Evolutionary conservation across 2,797 vertebrate genomes (phyloP), one percentile per base, ranked within the genome.

Genomic region (Fistularia tabacaria): DNA sequence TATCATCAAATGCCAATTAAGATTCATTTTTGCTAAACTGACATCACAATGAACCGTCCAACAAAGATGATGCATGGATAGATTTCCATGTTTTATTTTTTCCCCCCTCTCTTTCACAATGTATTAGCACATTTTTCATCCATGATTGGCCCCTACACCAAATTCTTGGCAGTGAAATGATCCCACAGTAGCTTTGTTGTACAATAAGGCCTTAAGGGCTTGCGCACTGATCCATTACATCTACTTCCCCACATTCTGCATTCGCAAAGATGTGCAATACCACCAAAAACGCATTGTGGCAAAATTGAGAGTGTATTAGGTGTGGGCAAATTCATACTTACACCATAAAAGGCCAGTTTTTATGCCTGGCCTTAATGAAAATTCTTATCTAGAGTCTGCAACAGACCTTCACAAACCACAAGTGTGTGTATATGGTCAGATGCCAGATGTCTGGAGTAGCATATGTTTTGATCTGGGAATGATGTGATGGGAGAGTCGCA

Each of bases 151-250:
- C 71, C 70, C 50, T 65, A 38, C 59, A 10, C 64, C 51, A 62
- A 51, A 49, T 55, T 65, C 55, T 52, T 79, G 62, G 67, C 74
- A 77, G 57, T 82, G 71, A 77, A 70, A 3, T 25, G 25, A 25
- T 25, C 2, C 5, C 25, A 25, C 25, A 25, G 25, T 66, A 66
- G 64, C 56, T 50, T 57, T 79, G 65, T 77, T 79, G 78, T 76
- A 59, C 80, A 83, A 87, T 86, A 77, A 87, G 77, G 62, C 66
- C 55, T 46, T 39, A 73, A 57, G 41, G 50, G 57, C 50, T 45
- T 83, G 78, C 67, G 73, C 67, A 55, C 38, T 54, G 59, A 83
- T 82, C 67, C 51, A 51, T 80, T 72, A 50, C 66, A 69, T 74
- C 73, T 72, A 57, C 66, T 70, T 53, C 61, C 58, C 58, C 62